Percentiles rank a stretch among this genome's conserved stretches.
phyloP scores from a whole-genome alignment of 92 coral and sea anemone genomes.

The Zoanthus sociatus region DNA sequence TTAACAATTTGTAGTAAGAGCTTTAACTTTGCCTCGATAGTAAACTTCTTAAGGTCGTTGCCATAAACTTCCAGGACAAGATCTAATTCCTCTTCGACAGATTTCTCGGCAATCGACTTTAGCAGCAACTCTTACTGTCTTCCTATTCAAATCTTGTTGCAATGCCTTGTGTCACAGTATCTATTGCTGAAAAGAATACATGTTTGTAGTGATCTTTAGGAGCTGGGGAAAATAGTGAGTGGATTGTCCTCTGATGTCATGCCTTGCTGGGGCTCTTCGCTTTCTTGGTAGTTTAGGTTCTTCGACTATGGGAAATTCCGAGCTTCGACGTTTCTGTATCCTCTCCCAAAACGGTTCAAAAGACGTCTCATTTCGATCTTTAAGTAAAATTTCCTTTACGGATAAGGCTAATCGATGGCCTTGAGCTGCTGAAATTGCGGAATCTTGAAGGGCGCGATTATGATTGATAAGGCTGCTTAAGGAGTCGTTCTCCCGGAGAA shows the following conservation, averaged over 20 bases:
- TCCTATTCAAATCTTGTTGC: neutral
- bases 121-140: slow-evolving; percentile 25
- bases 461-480: neutral
- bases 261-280: slow-evolving; percentile 33
- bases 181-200: neutral
- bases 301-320: slow-evolving; percentile 36
- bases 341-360: slow-evolving; percentile 48
- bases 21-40: slow-evolving; percentile 33
- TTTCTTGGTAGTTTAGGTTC: slow-evolving; percentile 69
- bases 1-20: slow-evolving; percentile 56
- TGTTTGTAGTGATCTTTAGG: neutral
- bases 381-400: slow-evolving; percentile 47
- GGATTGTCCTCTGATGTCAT: neutral
- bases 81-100: slow-evolving; percentile 40
- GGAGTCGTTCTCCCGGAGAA: neutral
- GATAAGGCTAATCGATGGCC: neutral
- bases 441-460: neutral
- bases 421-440: neutral
- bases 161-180: neutral
- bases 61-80: slow-evolving; percentile 48
- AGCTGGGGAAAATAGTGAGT: neutral
- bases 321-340: neutral
- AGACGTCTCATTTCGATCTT: slow-evolving; percentile 52
- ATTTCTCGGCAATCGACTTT: slow-evolving; percentile 58
- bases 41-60: slow-evolving; percentile 3